Conservation (phyloP, 2,888 invertebrate species). For the Lasioglossum villosulum region DNA sequence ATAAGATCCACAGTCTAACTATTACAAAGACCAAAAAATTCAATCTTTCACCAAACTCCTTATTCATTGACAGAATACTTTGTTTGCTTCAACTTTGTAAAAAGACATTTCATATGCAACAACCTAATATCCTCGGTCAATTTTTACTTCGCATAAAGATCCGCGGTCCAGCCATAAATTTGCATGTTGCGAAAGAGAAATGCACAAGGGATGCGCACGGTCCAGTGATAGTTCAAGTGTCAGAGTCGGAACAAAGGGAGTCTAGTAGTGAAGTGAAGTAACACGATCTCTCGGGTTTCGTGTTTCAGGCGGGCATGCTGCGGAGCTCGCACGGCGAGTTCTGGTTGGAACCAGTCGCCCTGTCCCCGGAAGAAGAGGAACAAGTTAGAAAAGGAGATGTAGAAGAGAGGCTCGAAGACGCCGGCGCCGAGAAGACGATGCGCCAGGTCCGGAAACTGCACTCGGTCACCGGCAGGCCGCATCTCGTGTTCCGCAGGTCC, state of each 20-base stretch:
- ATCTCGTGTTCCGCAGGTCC: constrained; percentile 69
- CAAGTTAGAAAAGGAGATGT: constrained; percentile 20
- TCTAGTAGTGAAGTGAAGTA: constrained; percentile 49
- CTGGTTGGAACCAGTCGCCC: constrained; percentile 82
- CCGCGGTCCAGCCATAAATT: background rate
- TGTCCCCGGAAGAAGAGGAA: constrained; percentile 64
- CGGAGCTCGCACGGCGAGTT: constrained; percentile 80
- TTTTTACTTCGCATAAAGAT: too few species aligned
- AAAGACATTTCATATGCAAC: background rate
- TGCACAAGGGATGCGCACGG: background rate
- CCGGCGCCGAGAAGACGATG: constrained; percentile 53
- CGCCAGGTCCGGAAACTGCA: constrained; percentile 37
- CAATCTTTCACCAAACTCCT: too few species aligned
- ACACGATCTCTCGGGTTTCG: constrained; percentile 73
- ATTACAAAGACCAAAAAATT: too few species aligned
- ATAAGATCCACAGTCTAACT: too few species aligned
- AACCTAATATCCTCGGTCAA: background rate
- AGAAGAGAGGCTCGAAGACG: constrained; percentile 61
- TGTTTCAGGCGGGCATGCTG: constrained; percentile 81
- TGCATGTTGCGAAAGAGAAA: background rate
- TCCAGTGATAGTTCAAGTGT: background rate
- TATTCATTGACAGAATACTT: background rate
- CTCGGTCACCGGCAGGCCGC: constrained; percentile 71
- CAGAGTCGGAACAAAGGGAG: background rate
- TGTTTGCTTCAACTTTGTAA: background rate